phyloP scores from a whole-genome alignment of 53 echinoderm and acorn worm genomes.

The Echinarachnius parma region DNA sequence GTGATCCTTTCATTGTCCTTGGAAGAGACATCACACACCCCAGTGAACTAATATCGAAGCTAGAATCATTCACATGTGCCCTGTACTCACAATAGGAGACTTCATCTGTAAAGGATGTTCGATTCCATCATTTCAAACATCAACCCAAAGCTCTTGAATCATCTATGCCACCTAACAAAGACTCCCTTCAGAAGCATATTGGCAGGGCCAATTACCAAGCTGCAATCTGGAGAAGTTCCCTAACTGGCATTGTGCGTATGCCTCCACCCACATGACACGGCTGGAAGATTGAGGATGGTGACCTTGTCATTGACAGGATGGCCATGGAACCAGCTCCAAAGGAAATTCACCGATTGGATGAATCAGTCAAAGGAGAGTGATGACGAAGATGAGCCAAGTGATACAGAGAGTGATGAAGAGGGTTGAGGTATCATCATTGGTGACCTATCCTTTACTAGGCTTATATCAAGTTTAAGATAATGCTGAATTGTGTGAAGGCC shows the following conservation, averaged over 20 bases:
- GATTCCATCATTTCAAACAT: conserved; percentile 41
- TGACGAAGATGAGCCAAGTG: conserved; percentile 5
- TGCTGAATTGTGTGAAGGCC: too few relatives aligned
- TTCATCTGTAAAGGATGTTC: conserved; percentile 11
- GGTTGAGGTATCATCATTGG: not conserved
- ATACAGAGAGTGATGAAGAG: not conserved
- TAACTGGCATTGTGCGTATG: not conserved
- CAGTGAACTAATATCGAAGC: not conserved
- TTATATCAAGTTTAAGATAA: too few relatives aligned
- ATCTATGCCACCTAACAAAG: conserved; percentile 61
- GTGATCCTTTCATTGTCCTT: too few relatives aligned
- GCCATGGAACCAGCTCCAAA: conserved; percentile 45
- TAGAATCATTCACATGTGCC: conserved; percentile 50
- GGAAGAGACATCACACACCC: too few relatives aligned
- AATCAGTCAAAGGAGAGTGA: conserved; percentile 3
- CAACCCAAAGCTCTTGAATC: not conserved
- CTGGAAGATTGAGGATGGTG: conserved; percentile 39
- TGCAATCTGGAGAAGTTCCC: conserved; percentile 39
- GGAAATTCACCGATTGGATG: not conserved
- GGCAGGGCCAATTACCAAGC: conserved; percentile 63
- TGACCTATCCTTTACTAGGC: not conserved
- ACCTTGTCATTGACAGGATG: conserved; percentile 34
- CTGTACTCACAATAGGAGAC: conserved; percentile 48
- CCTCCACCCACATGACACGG: conserved; percentile 38
- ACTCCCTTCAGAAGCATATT: conserved; percentile 49